Conservation (phyloP, 2,888 invertebrate species). For the Lordiphosa andalusiaca region DNA sequence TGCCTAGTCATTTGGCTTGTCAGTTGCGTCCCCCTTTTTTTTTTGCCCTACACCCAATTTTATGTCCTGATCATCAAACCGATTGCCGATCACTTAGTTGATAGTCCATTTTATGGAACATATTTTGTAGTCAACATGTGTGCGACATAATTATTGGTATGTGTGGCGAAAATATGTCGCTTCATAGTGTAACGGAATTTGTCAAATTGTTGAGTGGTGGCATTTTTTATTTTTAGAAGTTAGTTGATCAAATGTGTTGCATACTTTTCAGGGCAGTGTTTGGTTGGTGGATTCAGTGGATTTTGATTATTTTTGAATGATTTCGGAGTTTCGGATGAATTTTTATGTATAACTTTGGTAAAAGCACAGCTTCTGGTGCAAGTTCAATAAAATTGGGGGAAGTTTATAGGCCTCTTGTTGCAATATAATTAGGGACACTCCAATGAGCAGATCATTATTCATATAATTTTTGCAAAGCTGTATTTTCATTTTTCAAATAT, state of each 20-base stretch:
- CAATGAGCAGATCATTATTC: no score
- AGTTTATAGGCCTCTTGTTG: no score
- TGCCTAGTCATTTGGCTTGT: constrained; percentile 67
- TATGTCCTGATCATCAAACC: neutral
- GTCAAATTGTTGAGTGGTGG: constrained; percentile 12
- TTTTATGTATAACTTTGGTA: no score
- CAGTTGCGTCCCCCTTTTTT: constrained; percentile 49
- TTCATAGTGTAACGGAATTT: constrained; percentile 63
- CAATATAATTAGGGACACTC: no score
- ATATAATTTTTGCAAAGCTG: no score
- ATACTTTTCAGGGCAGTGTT: constrained; percentile 30
- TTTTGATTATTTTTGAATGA: no score
- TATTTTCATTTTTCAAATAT: no score
- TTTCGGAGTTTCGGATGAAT: no score
- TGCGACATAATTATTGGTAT: constrained; percentile 69
- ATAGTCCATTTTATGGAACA: constrained; percentile 68
- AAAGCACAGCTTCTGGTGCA: no score
- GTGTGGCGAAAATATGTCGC: constrained; percentile 53
- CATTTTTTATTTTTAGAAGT: constrained; percentile 24
- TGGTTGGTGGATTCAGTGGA: no score
- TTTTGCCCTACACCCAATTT: neutral
- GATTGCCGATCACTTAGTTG: constrained; percentile 59
- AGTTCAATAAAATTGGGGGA: no score
- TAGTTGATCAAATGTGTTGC: constrained; percentile 24
- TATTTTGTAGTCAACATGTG: constrained; percentile 62